Conservation (phyloP, 2,113 vertebrate species). For the Thermophis baileyi region DNA sequence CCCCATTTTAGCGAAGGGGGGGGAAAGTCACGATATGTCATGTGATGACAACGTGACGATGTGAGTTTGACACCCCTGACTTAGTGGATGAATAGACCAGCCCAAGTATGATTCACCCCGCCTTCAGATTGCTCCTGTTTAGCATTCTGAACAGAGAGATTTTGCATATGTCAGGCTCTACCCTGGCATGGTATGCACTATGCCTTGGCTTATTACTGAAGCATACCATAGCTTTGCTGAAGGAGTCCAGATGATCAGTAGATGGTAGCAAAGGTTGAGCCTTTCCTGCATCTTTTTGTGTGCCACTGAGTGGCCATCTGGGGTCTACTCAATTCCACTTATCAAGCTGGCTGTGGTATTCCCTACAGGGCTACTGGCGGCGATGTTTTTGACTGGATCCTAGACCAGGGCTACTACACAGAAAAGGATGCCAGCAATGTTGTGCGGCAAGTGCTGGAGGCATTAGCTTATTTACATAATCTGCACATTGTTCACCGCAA, state of each 20-base stretch:
- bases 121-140: neutral
- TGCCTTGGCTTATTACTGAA: neutral
- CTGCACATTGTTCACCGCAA: constrained; percentile 83
- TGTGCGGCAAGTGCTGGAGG: constrained; percentile 73
- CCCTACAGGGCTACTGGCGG: constrained; percentile 76
- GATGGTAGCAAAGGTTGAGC: neutral
- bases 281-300: neutral
- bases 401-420: constrained; percentile 83
- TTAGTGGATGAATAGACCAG: neutral
- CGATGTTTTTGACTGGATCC: constrained; percentile 84
- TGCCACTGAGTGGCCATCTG: neutral
- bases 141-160: neutral
- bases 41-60: too few species aligned
- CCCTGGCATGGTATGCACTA: neutral
- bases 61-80: neutral
- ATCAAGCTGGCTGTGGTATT: neutral
- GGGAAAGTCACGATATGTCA: too few species aligned
- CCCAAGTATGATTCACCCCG: neutral
- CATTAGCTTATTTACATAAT: constrained; percentile 80
- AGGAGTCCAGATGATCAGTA: neutral
- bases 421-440: constrained; percentile 82
- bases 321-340: neutral
- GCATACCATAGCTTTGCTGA: neutral
- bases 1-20: too few species aligned
- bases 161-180: neutral